Percentiles rank a stretch among this genome's conserved stretches.
These are phyloP conservation scores for Copidosoma floridanum DNA, from an alignment of 1,140 invertebrate species.

Conservation along the genomic window DNA sequence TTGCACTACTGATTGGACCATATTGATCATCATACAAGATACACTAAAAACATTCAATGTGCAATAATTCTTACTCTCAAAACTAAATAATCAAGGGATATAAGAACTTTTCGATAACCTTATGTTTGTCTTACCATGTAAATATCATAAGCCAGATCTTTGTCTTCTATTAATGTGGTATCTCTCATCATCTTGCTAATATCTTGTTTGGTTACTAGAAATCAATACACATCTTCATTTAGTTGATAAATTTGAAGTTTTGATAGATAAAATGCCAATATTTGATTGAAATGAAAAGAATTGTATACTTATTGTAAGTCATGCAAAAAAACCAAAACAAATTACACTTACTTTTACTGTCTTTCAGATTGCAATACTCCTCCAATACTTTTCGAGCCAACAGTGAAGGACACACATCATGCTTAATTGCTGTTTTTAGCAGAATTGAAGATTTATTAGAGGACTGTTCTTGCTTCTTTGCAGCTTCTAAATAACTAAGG, in stretches of 20 bases:
- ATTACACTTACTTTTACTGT: conserved; percentile 28
- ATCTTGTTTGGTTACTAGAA: conserved; percentile 30
- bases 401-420: conserved; percentile 63
- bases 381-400: conserved; percentile 68
- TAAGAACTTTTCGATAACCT: too few species aligned
- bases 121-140: conserved; percentile 70
- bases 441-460: conserved; percentile 62
- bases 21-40: conserved; percentile 56
- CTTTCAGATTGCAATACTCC: conserved; percentile 52
- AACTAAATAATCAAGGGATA: too few species aligned
- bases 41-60: conserved; percentile 34
- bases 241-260: background rate
- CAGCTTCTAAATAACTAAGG: conserved; percentile 37
- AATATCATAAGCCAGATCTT: conserved; percentile 72
- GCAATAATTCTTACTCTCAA: too few species aligned
- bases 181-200: conserved; percentile 69
- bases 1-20: conserved; percentile 72
- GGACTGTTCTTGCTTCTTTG: conserved; percentile 42
- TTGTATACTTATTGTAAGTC: background rate
- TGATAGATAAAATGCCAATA: too few species aligned
- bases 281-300: conserved; percentile 7
- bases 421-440: conserved; percentile 58
- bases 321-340: too few species aligned
- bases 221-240: conserved; percentile 22
- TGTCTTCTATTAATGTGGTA: conserved; percentile 69